Percentiles rank a stretch among this genome's conserved stretches.
Conservation (phyloP, 2,888 invertebrate species). For the Drosophila helvetica region DNA sequence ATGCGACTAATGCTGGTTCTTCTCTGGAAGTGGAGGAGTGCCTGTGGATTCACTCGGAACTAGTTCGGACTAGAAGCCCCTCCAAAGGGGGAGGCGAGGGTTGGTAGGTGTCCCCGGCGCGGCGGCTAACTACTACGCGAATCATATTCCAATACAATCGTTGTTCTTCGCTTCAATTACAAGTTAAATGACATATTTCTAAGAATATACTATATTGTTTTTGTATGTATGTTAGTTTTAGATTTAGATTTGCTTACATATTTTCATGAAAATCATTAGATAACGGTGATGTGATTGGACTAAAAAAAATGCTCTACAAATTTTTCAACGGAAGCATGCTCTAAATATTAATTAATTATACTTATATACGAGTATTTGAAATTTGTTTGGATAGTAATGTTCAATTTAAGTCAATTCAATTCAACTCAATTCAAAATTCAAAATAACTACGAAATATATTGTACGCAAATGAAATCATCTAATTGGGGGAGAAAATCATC, state of each 20-base stretch:
- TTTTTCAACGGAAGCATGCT: conserved; percentile 36
- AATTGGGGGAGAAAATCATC: conserved; percentile 6
- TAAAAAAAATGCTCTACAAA: conserved; percentile 37
- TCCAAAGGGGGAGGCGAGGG: background rate
- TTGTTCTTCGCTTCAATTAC: conserved; percentile 48
- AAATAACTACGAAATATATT: conserved; percentile 31
- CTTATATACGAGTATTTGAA: background rate
- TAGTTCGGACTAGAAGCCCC: background rate
- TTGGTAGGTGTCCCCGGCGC: background rate
- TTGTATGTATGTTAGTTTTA: conserved; percentile 1
- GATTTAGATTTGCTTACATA: conserved; percentile 13
- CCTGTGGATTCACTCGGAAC: background rate
- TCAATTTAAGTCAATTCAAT: no score
- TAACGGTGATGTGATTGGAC: conserved; percentile 39
- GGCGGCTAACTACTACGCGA: conserved; percentile 48
- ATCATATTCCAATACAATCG: conserved; percentile 78
- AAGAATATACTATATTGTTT: conserved; percentile 1
- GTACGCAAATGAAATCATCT: conserved; percentile 23
- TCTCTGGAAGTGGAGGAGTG: conserved; percentile 12
- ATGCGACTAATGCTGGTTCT: conserved; percentile 15
- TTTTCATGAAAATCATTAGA: conserved; percentile 37
- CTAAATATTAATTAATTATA: conserved; percentile 2
- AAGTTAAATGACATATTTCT: conserved; percentile 17
- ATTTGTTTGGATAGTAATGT: no score
- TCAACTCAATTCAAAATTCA: conserved; percentile 27